Conservation (phyloP, 2,888 invertebrate genomes). For the Elaeidobius kamerunicus region DNA sequence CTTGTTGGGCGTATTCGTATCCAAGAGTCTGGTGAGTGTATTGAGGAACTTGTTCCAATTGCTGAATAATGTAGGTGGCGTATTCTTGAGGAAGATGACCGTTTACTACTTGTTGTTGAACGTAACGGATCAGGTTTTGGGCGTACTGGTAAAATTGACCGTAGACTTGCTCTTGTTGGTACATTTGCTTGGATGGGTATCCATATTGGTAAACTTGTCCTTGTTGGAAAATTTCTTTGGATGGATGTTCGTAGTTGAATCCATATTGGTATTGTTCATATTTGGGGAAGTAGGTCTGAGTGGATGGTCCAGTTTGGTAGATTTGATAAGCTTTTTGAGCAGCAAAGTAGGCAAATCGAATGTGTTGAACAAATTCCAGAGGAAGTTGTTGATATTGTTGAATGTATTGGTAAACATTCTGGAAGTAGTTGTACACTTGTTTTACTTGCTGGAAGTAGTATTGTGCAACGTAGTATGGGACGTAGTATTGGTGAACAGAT, state of each 20-base stretch:
- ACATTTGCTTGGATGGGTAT: not conserved
- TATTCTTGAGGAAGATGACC: not conserved
- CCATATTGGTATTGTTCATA: slow-evolving; percentile 11
- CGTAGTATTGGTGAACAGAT: slow-evolving; percentile 8
- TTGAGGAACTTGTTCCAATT: slow-evolving; percentile 5
- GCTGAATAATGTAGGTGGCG: not conserved
- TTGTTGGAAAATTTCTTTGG: not conserved
- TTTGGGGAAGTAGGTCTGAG: too few species aligned
- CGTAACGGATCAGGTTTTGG: not conserved
- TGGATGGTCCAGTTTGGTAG: slow-evolving; percentile 2
- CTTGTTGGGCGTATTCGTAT: not conserved
- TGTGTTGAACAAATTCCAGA: slow-evolving; percentile 7
- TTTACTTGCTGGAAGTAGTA: slow-evolving; percentile 8
- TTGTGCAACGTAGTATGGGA: slow-evolving; percentile 14
- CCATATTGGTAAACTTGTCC: not conserved
- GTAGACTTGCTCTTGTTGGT: not conserved
- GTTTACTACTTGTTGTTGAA: slow-evolving; percentile 7
- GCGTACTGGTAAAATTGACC: not conserved
- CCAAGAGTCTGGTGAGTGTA: not conserved
- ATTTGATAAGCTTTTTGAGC: slow-evolving; percentile 9
- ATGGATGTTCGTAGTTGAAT: not conserved
- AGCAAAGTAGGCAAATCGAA: slow-evolving; percentile 12
- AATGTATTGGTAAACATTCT: slow-evolving; percentile 20
- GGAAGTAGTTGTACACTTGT: slow-evolving; percentile 19
- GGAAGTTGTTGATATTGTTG: slow-evolving; percentile 11